Conservation (phyloP, 1,140 invertebrate species). For the Dreissena rostriformis region DNA sequence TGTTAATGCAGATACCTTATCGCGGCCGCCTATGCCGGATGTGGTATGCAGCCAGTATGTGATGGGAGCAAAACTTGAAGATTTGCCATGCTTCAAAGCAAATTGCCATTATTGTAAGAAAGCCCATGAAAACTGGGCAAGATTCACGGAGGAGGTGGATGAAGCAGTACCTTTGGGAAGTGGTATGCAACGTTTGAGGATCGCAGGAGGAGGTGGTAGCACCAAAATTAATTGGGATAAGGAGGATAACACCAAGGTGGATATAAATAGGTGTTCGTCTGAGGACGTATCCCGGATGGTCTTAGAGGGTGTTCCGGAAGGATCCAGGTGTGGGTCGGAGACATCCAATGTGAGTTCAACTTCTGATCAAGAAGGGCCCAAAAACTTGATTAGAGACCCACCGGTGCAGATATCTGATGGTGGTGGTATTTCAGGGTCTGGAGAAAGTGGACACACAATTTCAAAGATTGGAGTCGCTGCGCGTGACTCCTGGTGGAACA, state of each 20-base stretch:
- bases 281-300: conserved; percentile 14
- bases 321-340: conserved; percentile 10
- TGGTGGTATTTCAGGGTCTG: conserved; percentile 3
- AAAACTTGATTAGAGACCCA: conserved; percentile 3
- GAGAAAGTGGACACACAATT: not conserved
- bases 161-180: conserved; percentile 6
- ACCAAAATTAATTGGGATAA: conserved; percentile 7
- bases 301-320: conserved; percentile 1
- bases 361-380: conserved; percentile 5
- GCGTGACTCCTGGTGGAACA: not conserved
- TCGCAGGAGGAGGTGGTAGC: conserved; percentile 3
- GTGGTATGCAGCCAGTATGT: not conserved
- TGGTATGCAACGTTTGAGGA: not conserved
- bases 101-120: conserved; percentile 21
- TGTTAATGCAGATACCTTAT: conserved; percentile 31
- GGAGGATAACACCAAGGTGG: not conserved
- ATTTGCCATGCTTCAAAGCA: conserved; percentile 19
- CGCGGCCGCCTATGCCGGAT: not conserved
- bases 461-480: conserved; percentile 10
- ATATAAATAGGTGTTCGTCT: not conserved
- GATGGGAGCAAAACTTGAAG: conserved; percentile 9
- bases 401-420: conserved; percentile 13
- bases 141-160: conserved; percentile 20
- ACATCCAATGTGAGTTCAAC: not conserved
- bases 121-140: conserved; percentile 17